A percentile compares a stretch with the other conserved stretches of the same genome.
phyloP scores from a whole-genome alignment of 2,888 invertebrate species.

The Reticulitermes lucifugus region DNA sequence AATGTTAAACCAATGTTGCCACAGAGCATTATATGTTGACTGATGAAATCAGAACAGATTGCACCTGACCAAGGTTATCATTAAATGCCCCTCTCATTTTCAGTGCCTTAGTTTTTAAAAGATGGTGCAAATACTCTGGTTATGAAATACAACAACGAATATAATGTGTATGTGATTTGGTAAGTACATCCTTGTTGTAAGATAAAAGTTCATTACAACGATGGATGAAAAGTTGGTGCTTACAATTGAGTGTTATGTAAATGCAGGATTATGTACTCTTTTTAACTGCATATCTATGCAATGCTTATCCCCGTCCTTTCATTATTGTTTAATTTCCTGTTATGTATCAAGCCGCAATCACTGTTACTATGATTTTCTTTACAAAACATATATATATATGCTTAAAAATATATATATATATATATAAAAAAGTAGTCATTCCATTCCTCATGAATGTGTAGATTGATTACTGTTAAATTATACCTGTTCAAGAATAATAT shows the following conservation, averaged over 20 bases:
- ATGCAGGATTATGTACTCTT: neutral
- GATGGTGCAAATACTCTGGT: neutral
- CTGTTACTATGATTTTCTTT: conserved; percentile 1
- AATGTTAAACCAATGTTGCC: no score
- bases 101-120: neutral
- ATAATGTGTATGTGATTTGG: neutral
- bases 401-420: neutral
- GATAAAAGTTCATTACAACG: neutral
- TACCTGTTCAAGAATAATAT: neutral
- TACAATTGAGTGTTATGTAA: neutral
- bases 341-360: neutral
- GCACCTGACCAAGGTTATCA: neutral
- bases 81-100: neutral
- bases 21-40: no score
- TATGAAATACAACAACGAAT: conserved; percentile 1
- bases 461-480: neutral
- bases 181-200: neutral
- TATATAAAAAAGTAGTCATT: neutral
- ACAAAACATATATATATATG: neutral
- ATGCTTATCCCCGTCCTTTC: neutral
- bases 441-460: neutral
- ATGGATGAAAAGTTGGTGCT: conserved; percentile 10
- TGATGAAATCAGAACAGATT: no score
- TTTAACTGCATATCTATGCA: no score
- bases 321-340: conserved; percentile 5